These are phyloP conservation scores for Drosophila azteca DNA, from an alignment of 1,140 invertebrate species.

Conservation along the genomic window DNA sequence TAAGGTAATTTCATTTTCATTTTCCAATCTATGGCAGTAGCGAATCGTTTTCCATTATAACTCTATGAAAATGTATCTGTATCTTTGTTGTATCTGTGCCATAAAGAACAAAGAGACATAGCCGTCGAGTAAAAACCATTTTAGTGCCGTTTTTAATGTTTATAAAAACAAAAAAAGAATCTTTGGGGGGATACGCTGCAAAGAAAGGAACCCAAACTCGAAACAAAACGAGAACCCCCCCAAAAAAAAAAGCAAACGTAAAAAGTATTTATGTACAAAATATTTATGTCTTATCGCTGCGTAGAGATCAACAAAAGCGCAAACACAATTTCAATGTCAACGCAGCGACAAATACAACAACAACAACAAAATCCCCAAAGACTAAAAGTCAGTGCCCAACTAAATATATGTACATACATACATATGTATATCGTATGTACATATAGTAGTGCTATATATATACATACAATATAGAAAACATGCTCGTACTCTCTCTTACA, in stretches of 20 bases:
- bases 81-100: conserved; percentile 15
- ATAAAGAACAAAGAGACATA: conserved; percentile 17
- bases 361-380: conserved; percentile 44
- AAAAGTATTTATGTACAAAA: conserved; percentile 65
- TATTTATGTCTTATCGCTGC: conserved; percentile 76
- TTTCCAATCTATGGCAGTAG: neutral
- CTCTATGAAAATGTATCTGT: neutral
- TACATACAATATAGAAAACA: no score
- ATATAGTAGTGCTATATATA: conserved; percentile 1
- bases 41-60: neutral
- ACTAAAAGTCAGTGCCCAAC: conserved; percentile 74
- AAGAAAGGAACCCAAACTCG: conserved; percentile 5
- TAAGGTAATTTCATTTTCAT: neutral
- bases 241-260: conserved; percentile 26
- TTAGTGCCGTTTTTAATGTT: conserved; percentile 56
- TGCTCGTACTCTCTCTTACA: no score
- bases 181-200: conserved; percentile 20
- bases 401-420: conserved; percentile 48
- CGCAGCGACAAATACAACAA: conserved; percentile 36
- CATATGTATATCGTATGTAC: conserved; percentile 1
- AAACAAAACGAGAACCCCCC: neutral
- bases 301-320: conserved; percentile 73
- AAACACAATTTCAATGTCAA: conserved; percentile 81
- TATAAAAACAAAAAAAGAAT: conserved; percentile 66
- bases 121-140: conserved; percentile 17